These are phyloP conservation scores for Heliothis virescens DNA, from an alignment of 1,140 invertebrate genomes.

Conservation along the genomic window DNA sequence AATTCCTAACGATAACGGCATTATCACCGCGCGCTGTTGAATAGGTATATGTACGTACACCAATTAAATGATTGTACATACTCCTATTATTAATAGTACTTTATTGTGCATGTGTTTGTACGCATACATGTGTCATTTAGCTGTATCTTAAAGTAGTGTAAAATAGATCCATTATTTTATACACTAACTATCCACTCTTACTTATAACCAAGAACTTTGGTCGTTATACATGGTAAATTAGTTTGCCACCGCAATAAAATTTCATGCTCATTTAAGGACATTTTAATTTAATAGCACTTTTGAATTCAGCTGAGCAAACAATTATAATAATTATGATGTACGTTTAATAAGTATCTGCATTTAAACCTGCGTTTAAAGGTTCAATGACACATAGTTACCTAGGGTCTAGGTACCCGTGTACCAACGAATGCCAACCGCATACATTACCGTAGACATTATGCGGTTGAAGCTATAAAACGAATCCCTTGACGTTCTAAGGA, in stretches of 20 bases:
- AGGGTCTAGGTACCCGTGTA: conserved; percentile 33
- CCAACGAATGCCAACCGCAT: conserved; percentile 47
- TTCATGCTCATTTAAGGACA: no score
- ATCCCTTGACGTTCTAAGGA: conserved; percentile 72
- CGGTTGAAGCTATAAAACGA: conserved; percentile 70
- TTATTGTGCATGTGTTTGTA: conserved; percentile 16
- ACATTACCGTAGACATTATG: conserved; percentile 68
- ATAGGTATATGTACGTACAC: conserved; percentile 6
- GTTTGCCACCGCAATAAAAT: no score
- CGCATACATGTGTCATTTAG: neutral
- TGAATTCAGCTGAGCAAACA: conserved; percentile 20
- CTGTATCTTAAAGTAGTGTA: conserved; percentile 1
- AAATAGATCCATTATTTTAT: no score
- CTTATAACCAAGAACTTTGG: neutral
- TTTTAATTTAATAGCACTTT: no score
- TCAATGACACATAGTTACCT: conserved; percentile 33
- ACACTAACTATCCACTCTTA: neutral
- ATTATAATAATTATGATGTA: neutral
- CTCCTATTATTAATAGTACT: conserved; percentile 16
- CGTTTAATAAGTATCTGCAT: neutral
- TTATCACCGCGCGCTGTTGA: conserved; percentile 13
- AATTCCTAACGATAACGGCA: conserved; percentile 46
- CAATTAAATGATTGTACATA: conserved; percentile 16
- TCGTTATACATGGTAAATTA: no score
- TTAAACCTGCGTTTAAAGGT: neutral